A percentile compares a stretch with the other conserved stretches of the same genome.
Evolutionary conservation across 2,113 vertebrate species (phyloP).

Genomic region (Gulo gulo): DNA sequence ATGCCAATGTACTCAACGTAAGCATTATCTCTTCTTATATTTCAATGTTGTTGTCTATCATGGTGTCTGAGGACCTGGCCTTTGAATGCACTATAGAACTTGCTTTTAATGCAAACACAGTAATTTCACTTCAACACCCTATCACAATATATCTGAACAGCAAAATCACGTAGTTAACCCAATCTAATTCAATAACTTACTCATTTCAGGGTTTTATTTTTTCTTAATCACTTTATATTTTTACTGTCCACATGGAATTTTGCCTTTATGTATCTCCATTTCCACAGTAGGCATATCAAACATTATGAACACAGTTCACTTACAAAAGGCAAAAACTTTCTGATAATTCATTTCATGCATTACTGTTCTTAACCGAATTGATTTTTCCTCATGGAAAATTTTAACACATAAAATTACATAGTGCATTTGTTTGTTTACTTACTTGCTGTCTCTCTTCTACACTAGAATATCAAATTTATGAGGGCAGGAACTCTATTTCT

Average conservation of each 20-base stretch:
- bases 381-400: not conserved
- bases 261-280: not conserved
- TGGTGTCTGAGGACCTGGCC: not conserved
- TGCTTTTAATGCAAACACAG: not conserved
- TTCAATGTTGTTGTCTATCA: not conserved
- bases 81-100: not conserved
- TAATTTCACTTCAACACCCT: not conserved
- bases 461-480: not conserved
- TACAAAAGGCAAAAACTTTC: not conserved
- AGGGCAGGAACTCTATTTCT: not conserved
- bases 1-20: not conserved
- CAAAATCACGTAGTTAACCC: not conserved
- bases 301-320: not conserved
- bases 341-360: not conserved
- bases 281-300: not conserved
- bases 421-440: not conserved
- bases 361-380: not conserved
- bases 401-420: not conserved
- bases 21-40: not conserved
- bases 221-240: not conserved
- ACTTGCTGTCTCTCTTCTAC: not conserved
- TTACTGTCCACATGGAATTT: not conserved
- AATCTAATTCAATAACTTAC: not conserved
- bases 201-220: not conserved
- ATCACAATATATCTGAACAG: not conserved